Conservation (phyloP, 2,888 invertebrate genomes). For the Saturnia pavonia region DNA sequence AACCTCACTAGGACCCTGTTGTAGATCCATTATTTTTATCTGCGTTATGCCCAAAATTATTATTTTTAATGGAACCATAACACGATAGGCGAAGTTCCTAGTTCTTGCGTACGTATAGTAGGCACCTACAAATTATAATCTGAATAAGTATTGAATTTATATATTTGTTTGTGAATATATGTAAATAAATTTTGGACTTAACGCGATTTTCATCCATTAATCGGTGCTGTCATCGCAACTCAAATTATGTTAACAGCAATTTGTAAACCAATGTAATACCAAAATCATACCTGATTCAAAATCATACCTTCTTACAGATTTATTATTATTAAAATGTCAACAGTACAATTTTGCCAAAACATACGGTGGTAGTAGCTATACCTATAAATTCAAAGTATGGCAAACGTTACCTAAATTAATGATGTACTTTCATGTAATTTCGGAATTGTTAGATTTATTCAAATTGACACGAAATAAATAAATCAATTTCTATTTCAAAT, state of each 20-base stretch:
- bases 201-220: constrained; percentile 8
- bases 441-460: background rate
- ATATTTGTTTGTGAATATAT: background rate
- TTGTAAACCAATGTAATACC: too few species aligned
- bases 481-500: background rate
- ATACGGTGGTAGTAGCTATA: background rate
- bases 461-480: background rate
- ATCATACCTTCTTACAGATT: background rate
- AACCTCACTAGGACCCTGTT: constrained; percentile 2
- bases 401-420: background rate
- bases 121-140: background rate
- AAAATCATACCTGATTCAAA: too few species aligned
- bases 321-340: background rate
- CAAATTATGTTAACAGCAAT: background rate
- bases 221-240: constrained; percentile 17
- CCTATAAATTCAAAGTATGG: background rate
- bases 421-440: background rate
- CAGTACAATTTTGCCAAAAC: background rate
- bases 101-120: background rate
- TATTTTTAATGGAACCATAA: background rate
- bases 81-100: background rate
- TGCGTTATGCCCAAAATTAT: background rate
- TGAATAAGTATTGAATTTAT: too few species aligned
- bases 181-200: constrained; percentile 2
- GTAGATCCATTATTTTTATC: background rate